phyloP scores from a whole-genome alignment of 2,113 vertebrate genomes.

The Macrotis lagotis region DNA sequence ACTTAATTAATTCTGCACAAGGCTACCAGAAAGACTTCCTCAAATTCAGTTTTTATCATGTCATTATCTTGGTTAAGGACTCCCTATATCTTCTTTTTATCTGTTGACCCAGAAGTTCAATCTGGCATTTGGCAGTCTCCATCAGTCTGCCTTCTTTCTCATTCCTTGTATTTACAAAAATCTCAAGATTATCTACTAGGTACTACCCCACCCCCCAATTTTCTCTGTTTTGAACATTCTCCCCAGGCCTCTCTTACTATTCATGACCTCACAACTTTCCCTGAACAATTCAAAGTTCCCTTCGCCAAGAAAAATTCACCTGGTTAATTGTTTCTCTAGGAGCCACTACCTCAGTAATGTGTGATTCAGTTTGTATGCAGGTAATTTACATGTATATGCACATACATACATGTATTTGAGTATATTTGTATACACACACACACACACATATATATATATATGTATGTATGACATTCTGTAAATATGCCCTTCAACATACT shows the following conservation, averaged over 20 bases:
- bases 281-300: background rate
- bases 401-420: too few relatives aligned
- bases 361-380: background rate
- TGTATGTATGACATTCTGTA: background rate
- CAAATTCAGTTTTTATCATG: background rate
- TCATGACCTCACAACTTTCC: background rate
- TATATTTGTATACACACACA: too few relatives aligned
- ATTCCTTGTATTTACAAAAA: background rate
- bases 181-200: background rate
- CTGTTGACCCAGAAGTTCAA: accelerated
- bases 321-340: background rate
- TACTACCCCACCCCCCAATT: background rate
- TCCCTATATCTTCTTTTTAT: accelerated
- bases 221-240: background rate
- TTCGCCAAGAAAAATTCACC: background rate
- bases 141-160: background rate
- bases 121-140: background rate
- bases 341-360: accelerated
- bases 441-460: too few relatives aligned
- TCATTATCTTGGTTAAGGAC: background rate
- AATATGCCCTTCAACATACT: too few relatives aligned
- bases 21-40: background rate
- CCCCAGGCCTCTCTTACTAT: background rate
- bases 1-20: background rate
- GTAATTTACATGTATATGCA: background rate